Evolutionary conservation across 2,797 vertebrate genomes (phyloP).

Genomic region (Podarcis lilfordi): DNA sequence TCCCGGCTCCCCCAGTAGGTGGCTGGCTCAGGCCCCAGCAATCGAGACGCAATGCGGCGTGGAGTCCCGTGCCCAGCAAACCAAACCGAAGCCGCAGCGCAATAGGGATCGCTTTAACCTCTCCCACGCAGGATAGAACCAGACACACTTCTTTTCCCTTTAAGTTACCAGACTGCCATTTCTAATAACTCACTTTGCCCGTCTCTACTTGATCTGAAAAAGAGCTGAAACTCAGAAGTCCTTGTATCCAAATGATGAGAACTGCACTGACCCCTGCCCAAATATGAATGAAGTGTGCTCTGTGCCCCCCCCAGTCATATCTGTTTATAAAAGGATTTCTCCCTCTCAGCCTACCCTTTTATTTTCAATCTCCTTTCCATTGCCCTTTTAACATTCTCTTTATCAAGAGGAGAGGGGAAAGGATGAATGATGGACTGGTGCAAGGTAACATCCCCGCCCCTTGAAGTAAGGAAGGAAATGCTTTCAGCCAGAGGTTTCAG

Average conservation of each 20-base stretch:
- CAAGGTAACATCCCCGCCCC: neutral
- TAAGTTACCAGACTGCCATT: neutral
- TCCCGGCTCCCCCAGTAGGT: constrained; percentile 4
- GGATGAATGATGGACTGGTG: neutral
- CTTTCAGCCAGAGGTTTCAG: neutral
- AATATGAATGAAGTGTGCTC: neutral
- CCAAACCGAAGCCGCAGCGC: neutral
- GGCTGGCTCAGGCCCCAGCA: neutral
- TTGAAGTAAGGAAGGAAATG: neutral
- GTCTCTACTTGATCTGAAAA: neutral
- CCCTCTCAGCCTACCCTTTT: neutral
- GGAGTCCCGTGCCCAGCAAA: neutral
- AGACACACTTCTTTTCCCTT: neutral
- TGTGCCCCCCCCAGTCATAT: neutral
- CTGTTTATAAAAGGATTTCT: neutral
- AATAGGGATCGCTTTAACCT: neutral
- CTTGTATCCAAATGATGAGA: no score
- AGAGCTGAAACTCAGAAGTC: no score
- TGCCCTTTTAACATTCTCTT: neutral
- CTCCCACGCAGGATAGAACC: neutral
- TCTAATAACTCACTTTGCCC: neutral
- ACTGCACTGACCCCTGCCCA: neutral
- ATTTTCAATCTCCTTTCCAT: no score
- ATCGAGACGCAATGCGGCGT: constrained; percentile 34
- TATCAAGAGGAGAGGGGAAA: neutral